Evolutionary conservation across 2,113 vertebrate species (phyloP), one percentile per base, ranked within the genome.

Genomic region (Chlorodrepanis virens): DNA sequence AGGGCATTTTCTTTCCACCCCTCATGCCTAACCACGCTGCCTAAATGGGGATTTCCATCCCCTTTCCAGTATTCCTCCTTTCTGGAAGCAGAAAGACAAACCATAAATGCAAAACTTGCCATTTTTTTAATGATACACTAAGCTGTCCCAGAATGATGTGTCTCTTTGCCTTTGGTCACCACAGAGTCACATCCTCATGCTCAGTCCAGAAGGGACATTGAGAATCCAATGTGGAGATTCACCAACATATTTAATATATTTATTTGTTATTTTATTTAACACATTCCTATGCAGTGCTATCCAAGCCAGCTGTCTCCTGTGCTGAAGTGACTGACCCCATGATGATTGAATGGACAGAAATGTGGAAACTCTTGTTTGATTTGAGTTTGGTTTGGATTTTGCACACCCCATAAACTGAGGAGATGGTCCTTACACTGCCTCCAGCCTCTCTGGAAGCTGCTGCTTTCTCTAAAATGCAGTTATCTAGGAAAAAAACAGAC

Each of bases 371-470:
- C n/a, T 57, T 44, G 18, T 12, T 61, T 49, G 28, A 24, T 63
- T 14, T 1, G 1, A 22, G 76, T 40, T 40, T 40, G 40, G 14
- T 40, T 40, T 40, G 40, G 40, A 40, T 40, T 80, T 31, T 72
- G 28, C 25, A 85, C 33, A 63, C 14, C 33, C 78, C 29, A 12
- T 9, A 52, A 77, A 68, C 11, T 1, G 1, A 22, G 76, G 14
- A 64, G 27, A 31, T 22, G 28, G 12, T 27, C 5, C 42, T 78
- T 37, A 18, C 2, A 6, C 6, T 0, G 0, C 23, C 23, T 31
- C 71, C 53, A 33, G 9, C 21, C 4, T 37, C n/a, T 49, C 63
- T 56, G 50, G 39, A 49, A 63, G 39, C 6, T 71, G 59, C 39
- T 83, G 39, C 17, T 67, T 89, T 83, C 56, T 42, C 39, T 13